Conservation (phyloP, 2,888 invertebrate species). For the Amorpha juglandis region DNA sequence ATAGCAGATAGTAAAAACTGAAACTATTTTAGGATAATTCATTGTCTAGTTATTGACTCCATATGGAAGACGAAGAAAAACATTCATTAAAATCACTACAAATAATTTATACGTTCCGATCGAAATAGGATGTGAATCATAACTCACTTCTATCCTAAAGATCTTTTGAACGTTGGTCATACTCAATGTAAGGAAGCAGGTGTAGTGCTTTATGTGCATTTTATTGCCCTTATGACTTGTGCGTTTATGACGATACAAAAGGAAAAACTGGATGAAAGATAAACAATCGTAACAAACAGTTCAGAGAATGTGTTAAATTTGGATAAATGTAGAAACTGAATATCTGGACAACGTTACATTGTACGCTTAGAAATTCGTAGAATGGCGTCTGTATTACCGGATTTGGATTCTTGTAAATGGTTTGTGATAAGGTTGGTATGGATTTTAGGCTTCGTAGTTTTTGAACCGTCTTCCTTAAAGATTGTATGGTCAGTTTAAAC, state of each 20-base stretch:
- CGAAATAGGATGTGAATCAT: neutral
- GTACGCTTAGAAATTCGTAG: neutral
- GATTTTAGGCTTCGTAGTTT: neutral
- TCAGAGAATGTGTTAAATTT: conserved; percentile 19
- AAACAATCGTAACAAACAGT: conserved; percentile 18
- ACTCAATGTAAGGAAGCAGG: conserved; percentile 16
- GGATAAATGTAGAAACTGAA: conserved; percentile 4
- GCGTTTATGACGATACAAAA: conserved; percentile 21
- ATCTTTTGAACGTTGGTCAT: neutral
- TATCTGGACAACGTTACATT: conserved; percentile 9
- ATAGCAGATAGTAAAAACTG: too few relatives aligned
- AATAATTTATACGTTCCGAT: neutral
- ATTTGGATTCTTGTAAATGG: neutral
- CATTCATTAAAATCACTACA: neutral
- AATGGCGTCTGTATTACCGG: neutral
- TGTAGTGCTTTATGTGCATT: conserved; percentile 5
- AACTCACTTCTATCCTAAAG: neutral
- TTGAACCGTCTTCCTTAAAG: too few relatives aligned
- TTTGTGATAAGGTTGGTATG: neutral
- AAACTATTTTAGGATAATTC: too few relatives aligned
- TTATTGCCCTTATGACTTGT: conserved; percentile 15
- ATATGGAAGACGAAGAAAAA: neutral
- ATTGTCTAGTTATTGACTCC: too few relatives aligned
- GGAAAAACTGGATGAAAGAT: conserved; percentile 17
- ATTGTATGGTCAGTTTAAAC: too few relatives aligned